Base-by-base conservation (phyloP, 2,113 vertebrate genomes). In the Chascanopsetta lugubris region DNA sequence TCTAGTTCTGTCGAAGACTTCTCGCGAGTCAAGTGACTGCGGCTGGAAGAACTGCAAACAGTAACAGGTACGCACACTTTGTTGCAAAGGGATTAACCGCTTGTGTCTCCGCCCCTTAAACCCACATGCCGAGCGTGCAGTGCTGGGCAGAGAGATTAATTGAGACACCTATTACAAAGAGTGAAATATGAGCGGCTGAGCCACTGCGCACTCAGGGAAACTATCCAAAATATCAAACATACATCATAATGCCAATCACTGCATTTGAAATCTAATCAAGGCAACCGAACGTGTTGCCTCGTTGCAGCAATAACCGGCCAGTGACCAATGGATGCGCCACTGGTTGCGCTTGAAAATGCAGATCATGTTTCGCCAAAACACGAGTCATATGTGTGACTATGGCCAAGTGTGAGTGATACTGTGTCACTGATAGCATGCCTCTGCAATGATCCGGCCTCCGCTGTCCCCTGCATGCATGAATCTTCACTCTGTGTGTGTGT, bases 321-420 rank as follows among this genome's bases (percentile, higher is more conserved):
- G 65, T 75, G 73, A 79, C 69, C 61, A 80, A 68, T 2, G 27
- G 27, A 69, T 46, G 36, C 43, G 42, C 51, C 54, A 58, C 20
- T 26, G 56, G 77, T n/a, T 62, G 73, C 63, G 66, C 30, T 71
- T 53, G 66, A 56, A 50, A 25, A 38, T 50, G 61, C 36, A 10
- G 76, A 77, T 86, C 26, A 61, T 42, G 61, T 69, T 82, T 64
- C 67, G 64, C 43, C 38, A 27, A 54, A 62, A 56, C 49, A 27
- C 64, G 47, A 84, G 79, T 85, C 79, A 84, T 73, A 22, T 36
- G 65, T 72, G 54, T 69, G 65, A 80, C 61, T 58, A 62, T 78
- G 57, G 79, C 81, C 80, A 87, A 85, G 73, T 82, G 81, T 72
- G 69, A 79, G 42, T 40, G 61, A 85, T 77, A 75, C 69, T 65